Base-by-base conservation (phyloP, 2,797 vertebrate genomes). In the Tokudaia tokunoshimensis region DNA sequence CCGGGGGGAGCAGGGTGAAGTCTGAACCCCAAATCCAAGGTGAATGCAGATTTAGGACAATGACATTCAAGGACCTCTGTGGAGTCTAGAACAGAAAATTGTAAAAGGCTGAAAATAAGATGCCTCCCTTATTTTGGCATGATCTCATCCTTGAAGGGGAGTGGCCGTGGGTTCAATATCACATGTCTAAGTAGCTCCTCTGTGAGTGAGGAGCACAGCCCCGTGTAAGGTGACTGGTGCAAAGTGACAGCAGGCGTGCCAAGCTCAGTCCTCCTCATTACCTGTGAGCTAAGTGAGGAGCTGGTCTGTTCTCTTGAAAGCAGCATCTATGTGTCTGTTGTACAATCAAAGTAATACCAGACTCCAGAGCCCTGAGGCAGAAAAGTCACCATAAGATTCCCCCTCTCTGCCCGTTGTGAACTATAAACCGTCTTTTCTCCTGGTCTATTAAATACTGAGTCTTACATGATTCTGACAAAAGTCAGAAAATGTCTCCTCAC, bases 361-460 rank as follows among this genome's bases (percentile, higher is more conserved):
- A 61, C 41, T 83, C 15, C 52, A 65, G 79, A 89, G 34, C 96
- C 91, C 74, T 13, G 72, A 70, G 15, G 85, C 50, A 55, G 70
- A 84, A 78, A 12, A 52, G 34, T 82, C 57, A 4, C 57, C 70
- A 20, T 15, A 50, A 55, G 13, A 22, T 10, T 55, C 83, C 85
- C n/a, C 34, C n/a, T 78, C 12, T 26, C 26, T 3, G 10, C 26
- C 41, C 31, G 15, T 1, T 82, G 41, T 93, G 70, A 63, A 24
- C 79, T 47, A 82, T 34, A 79, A 44, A 57, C 41, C 47, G 50
- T 57, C 41, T 89, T 29, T 50, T 87, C 67, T 76, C 50, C 31
- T 70, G 55, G 57, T 78, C 63, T 55, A 55, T 67, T 59, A 96
- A 90, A 90, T 93, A 75, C 12, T 89, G 47, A 96, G 52, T 85